Evolutionary conservation across 2,888 invertebrate species (phyloP).

Genomic region (Drosophila fulvimacula): DNA sequence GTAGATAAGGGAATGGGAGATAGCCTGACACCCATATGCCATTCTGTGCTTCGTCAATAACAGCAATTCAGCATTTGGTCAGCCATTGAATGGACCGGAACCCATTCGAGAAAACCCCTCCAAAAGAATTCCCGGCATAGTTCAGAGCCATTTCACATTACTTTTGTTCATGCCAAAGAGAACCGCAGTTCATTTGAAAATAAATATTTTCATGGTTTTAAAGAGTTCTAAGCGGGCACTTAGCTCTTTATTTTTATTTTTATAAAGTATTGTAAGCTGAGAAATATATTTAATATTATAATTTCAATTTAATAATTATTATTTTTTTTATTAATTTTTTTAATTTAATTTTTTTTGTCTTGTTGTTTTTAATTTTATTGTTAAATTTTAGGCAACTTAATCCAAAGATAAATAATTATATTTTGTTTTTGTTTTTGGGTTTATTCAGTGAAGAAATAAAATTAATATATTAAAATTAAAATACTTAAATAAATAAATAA

Average conservation of each 20-base stretch:
- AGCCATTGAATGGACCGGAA: slow-evolving; percentile 29
- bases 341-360: too few relatives aligned
- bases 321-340: too few relatives aligned
- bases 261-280: too few relatives aligned
- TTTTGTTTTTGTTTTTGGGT: too few relatives aligned
- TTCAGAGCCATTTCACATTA: slow-evolving; percentile 13
- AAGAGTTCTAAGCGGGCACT: background rate
- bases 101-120: background rate
- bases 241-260: background rate
- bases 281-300: too few relatives aligned
- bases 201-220: slow-evolving; percentile 15
- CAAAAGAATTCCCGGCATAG: slow-evolving; percentile 20
- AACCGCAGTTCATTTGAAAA: slow-evolving; percentile 2
- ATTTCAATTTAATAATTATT: too few relatives aligned
- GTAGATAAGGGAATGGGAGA: background rate
- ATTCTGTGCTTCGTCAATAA: slow-evolving; percentile 8
- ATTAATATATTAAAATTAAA: too few relatives aligned
- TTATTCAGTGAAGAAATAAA: too few relatives aligned
- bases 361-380: too few relatives aligned
- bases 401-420: too few relatives aligned
- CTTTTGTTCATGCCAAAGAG: background rate
- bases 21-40: slow-evolving; percentile 6
- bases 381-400: too few relatives aligned
- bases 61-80: slow-evolving; percentile 38
- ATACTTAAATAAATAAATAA: too few relatives aligned